A percentile compares a stretch with the other conserved stretches of the same genome.
These are phyloP conservation scores for Agrenia bidenticulata DNA, from an alignment of 2,888 invertebrate species.

Conservation along the genomic window DNA sequence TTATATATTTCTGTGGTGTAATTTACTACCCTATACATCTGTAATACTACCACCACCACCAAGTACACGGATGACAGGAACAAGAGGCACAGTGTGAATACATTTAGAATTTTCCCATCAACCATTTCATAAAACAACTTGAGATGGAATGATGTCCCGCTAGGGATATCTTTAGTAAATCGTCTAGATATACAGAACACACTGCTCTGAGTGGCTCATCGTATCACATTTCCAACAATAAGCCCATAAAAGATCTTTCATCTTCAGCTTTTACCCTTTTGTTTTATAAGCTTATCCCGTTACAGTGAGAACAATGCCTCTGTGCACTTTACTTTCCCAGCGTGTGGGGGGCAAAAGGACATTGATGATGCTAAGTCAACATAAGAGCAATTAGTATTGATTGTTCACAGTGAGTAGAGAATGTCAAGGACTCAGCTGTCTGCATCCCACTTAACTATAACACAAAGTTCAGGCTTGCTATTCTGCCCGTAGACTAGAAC, in stretches of 20 bases:
- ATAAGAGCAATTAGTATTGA: slow-evolving; percentile 8
- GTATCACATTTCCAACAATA: not conserved
- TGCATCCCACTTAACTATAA: not conserved
- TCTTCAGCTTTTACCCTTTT: not conserved
- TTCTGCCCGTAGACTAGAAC: not conserved
- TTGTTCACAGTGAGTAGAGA: not conserved
- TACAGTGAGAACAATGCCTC: too few relatives aligned
- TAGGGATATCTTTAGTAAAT: too few relatives aligned
- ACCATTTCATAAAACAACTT: too few relatives aligned
- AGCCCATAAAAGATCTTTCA: not conserved
- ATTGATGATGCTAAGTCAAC: not conserved
- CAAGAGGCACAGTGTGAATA: too few relatives aligned
- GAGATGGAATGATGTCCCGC: too few relatives aligned
- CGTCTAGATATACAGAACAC: too few relatives aligned
- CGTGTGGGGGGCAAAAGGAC: not conserved
- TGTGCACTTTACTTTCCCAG: too few relatives aligned
- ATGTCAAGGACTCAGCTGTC: not conserved
- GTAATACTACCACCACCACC: too few relatives aligned
- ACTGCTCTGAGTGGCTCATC: too few relatives aligned
- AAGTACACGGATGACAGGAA: too few relatives aligned
- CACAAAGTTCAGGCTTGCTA: slow-evolving; percentile 3
- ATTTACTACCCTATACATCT: too few relatives aligned
- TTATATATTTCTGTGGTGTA: not conserved
- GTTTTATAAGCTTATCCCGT: not conserved
- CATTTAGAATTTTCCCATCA: too few relatives aligned